These are phyloP conservation scores for Sapayoa aenigma DNA, from an alignment of 2,113 vertebrate genomes.

Conservation along the genomic window DNA sequence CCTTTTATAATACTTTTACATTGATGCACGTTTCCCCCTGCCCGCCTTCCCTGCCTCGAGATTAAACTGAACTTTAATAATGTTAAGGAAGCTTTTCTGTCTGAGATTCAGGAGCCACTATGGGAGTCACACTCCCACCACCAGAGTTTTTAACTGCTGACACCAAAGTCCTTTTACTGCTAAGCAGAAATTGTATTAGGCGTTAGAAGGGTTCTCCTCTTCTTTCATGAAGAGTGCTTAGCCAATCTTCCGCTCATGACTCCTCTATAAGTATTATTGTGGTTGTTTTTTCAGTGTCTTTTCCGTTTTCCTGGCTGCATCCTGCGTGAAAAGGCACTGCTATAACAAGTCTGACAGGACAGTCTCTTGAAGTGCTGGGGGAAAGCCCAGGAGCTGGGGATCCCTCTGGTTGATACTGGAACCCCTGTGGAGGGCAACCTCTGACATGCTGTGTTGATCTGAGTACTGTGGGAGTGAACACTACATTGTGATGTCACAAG, in stretches of 20 bases:
- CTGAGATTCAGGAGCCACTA: background rate
- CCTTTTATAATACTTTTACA: background rate
- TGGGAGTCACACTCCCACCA: background rate
- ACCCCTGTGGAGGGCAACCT: background rate
- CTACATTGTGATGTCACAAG: background rate
- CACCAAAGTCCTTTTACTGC: background rate
- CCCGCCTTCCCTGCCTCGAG: too few relatives aligned
- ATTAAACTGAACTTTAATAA: background rate
- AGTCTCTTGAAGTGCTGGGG: background rate
- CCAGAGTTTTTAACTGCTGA: background rate
- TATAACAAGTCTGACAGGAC: background rate
- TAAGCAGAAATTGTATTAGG: background rate
- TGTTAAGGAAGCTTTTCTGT: background rate
- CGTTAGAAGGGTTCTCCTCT: background rate
- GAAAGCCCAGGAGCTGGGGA: background rate
- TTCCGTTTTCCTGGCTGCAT: background rate
- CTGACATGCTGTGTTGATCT: background rate
- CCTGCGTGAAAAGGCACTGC: accelerated
- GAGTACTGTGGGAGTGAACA: too few relatives aligned
- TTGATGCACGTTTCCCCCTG: background rate
- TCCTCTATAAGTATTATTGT: background rate
- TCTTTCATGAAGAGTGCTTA: background rate
- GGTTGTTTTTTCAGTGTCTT: background rate
- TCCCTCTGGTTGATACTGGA: background rate
- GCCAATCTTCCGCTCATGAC: background rate